These are phyloP conservation scores for Alcedo quadribrachys DNA, from an alignment of 2,797 vertebrate species.

Conservation along the genomic window DNA sequence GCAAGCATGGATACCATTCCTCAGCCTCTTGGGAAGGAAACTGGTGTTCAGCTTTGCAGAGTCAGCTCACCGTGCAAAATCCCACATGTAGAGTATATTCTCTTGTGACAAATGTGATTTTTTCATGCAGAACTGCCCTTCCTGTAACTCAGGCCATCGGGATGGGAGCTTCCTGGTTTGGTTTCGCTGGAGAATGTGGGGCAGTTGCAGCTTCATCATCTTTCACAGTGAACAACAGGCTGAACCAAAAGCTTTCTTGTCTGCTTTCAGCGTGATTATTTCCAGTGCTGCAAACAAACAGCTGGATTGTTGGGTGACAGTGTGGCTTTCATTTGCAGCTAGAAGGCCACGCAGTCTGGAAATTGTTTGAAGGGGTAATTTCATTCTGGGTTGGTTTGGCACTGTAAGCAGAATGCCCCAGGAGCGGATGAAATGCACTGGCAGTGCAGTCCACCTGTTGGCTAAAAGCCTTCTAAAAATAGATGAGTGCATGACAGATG, in stretches of 20 bases:
- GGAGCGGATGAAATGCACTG: constrained; percentile 44
- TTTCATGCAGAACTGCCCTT: constrained; percentile 17
- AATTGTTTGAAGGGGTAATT: constrained; percentile 40
- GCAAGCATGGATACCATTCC: neutral
- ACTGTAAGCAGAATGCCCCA: constrained; percentile 54
- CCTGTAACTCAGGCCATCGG: neutral
- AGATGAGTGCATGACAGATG: neutral
- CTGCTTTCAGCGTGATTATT: constrained; percentile 42
- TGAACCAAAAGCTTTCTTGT: constrained; percentile 23
- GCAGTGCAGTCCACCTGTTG: constrained; percentile 62
- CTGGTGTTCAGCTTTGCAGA: neutral
- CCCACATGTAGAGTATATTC: rapidly evolving
- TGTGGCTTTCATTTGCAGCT: constrained; percentile 37
- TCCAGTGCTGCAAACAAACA: constrained; percentile 46
- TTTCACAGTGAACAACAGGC: neutral
- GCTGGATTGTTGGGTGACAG: constrained; percentile 46
- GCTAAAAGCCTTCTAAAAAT: constrained; percentile 11
- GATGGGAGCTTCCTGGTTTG: constrained; percentile 6
- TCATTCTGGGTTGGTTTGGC: constrained; percentile 35
- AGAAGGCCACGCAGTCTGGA: neutral
- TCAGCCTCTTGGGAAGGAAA: rapidly evolving
- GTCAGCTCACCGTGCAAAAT: neutral
- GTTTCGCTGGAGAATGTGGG: constrained; percentile 26
- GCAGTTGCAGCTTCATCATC: neutral
- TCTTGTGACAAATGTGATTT: neutral